These are phyloP conservation scores for Agrotis segetum DNA, from an alignment of 2,888 invertebrate species.

Conservation along the genomic window DNA sequence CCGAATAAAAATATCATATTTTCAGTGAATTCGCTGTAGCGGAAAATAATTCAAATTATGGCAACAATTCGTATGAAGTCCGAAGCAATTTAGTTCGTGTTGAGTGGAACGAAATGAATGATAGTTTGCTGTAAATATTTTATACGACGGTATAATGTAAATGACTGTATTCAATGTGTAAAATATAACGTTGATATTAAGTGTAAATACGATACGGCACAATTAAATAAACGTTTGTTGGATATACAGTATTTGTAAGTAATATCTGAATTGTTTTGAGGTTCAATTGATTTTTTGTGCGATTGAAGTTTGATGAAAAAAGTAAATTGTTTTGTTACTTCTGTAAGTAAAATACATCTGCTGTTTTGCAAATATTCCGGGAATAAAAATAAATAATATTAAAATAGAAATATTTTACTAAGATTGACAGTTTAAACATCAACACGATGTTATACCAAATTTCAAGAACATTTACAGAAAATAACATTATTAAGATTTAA, in stretches of 20 bases:
- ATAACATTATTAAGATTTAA: not conserved
- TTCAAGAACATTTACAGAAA: slow-evolving; percentile 1
- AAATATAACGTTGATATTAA: slow-evolving; percentile 77
- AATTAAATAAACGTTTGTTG: slow-evolving; percentile 77
- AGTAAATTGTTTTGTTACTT: not conserved
- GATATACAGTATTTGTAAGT: slow-evolving; percentile 78
- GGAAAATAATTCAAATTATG: slow-evolving; percentile 26
- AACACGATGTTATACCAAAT: slow-evolving; percentile 11
- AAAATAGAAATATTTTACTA: slow-evolving; percentile 47
- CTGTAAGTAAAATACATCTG: not conserved
- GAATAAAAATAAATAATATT: slow-evolving; percentile 15
- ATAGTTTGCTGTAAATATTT: slow-evolving; percentile 71
- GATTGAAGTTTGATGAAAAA: not conserved
- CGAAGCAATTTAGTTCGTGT: slow-evolving; percentile 40
- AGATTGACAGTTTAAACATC: slow-evolving; percentile 20
- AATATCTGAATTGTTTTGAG: slow-evolving; percentile 29
- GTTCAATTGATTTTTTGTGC: not conserved
- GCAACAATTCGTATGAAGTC: slow-evolving; percentile 32
- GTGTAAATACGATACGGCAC: slow-evolving; percentile 77
- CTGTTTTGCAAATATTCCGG: not conserved
- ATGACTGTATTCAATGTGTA: slow-evolving; percentile 78
- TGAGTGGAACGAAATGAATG: slow-evolving; percentile 36
- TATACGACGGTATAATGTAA: slow-evolving; percentile 73
- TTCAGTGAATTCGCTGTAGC: slow-evolving; percentile 6
- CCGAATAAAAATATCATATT: slow-evolving; percentile 23